Conservation (phyloP, 2,797 vertebrate species). For the Hypotaenidia philippensis region DNA sequence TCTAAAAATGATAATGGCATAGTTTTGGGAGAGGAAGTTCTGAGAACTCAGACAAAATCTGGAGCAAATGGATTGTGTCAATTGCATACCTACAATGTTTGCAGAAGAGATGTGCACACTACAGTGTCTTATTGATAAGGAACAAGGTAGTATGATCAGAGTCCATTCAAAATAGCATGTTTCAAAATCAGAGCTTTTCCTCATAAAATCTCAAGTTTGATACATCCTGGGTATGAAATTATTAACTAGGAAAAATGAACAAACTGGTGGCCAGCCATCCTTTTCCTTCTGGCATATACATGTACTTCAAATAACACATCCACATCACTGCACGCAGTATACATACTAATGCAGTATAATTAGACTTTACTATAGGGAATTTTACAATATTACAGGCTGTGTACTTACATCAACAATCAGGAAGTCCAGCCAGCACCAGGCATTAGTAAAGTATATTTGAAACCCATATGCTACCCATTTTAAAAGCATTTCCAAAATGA, state of each 20-base stretch:
- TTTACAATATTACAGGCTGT: neutral
- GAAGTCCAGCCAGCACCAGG: constrained; percentile 99
- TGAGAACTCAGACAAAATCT: neutral
- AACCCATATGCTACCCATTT: constrained; percentile 99
- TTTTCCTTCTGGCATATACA: neutral
- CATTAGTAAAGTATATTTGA: constrained; percentile 96
- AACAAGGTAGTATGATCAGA: neutral
- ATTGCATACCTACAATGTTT: neutral
- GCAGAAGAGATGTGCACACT: neutral
- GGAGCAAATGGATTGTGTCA: neutral
- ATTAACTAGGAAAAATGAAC: neutral
- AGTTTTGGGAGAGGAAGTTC: neutral
- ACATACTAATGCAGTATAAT: neutral
- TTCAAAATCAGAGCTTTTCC: neutral
- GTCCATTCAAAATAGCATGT: neutral
- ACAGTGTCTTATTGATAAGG: neutral
- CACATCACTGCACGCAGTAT: neutral
- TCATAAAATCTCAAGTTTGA: neutral
- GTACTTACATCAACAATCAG: constrained; percentile 95
- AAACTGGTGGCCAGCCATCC: neutral
- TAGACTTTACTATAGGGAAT: neutral
- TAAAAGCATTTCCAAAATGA: constrained; percentile 98
- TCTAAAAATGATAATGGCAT: neutral
- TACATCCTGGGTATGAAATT: neutral
- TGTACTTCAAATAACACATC: neutral